Conservation (phyloP, 1,140 invertebrate species). For the Drosophila pallidifrons region DNA sequence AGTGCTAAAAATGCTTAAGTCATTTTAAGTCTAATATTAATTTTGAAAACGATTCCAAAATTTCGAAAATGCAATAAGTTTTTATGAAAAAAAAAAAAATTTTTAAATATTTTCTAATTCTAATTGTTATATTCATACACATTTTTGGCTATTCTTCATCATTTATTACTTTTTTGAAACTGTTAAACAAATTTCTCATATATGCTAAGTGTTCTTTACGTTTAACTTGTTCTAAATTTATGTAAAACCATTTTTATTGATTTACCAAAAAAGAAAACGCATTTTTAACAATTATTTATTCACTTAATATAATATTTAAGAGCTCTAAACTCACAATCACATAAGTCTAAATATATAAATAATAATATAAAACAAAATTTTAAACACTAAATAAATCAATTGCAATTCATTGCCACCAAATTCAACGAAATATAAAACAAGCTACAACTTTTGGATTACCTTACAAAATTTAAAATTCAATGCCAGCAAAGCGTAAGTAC, state of each 20-base stretch:
- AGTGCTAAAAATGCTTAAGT: constrained; percentile 21
- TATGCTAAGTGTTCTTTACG: constrained; percentile 39
- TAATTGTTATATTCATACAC: constrained; percentile 31
- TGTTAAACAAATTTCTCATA: constrained; percentile 45
- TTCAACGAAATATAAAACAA: constrained; percentile 7
- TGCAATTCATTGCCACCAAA: constrained; percentile 39
- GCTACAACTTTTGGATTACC: constrained; percentile 60
- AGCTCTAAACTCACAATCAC: constrained; percentile 22
- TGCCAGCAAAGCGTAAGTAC: constrained; percentile 59
- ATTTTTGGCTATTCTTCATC: constrained; percentile 8
- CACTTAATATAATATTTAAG: constrained; percentile 1
- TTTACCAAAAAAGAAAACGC: constrained; percentile 9
- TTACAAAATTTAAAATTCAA: constrained; percentile 48
- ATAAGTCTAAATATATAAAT: constrained; percentile 37
- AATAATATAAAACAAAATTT: constrained; percentile 38
- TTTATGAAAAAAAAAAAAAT: constrained; percentile 7
- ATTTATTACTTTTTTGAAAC: not conserved
- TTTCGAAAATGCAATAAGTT: constrained; percentile 42
- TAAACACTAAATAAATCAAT: constrained; percentile 35
- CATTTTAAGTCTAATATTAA: constrained; percentile 2
- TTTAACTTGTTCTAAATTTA: constrained; percentile 44
- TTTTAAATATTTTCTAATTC: constrained; percentile 28
- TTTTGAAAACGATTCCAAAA: constrained; percentile 33
- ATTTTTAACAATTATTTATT: constrained; percentile 14
- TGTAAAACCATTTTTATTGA: constrained; percentile 22